Conservation (phyloP, 1,140 invertebrate genomes). For the Macrostomum lignano region DNA sequence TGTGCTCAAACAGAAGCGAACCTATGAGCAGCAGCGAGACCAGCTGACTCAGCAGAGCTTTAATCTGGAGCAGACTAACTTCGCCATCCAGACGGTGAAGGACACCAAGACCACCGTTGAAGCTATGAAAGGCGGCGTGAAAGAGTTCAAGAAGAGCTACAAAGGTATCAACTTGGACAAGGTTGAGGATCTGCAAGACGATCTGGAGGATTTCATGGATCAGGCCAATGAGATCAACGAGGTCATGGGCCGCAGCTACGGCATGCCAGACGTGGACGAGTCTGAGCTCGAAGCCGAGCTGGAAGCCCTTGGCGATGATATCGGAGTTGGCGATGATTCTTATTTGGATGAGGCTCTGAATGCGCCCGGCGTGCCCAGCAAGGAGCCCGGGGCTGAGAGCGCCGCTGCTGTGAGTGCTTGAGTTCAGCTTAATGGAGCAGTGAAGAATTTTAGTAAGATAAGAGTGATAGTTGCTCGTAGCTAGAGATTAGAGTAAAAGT, state of each 20-base stretch:
- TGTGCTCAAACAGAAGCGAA: conserved; percentile 81
- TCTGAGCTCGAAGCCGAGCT: conserved; percentile 86
- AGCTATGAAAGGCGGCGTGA: conserved; percentile 87
- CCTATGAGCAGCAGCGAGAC: conserved; percentile 74
- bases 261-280: conserved; percentile 88
- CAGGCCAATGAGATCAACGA: conserved; percentile 94
- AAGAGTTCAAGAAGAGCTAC: conserved; percentile 93
- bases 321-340: no score
- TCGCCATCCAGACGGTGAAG: conserved; percentile 82
- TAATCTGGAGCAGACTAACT: conserved; percentile 99
- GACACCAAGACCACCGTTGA: conserved; percentile 79
- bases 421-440: no score
- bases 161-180: conserved; percentile 90
- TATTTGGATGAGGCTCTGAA: no score
- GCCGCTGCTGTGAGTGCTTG: no score
- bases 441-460: no score
- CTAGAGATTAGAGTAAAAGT: no score
- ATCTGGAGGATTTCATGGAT: conserved; percentile 83
- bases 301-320: conserved; percentile 18
- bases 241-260: conserved; percentile 68
- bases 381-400: no score
- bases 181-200: conserved; percentile 78
- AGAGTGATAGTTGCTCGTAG: no score
- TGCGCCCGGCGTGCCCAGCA: no score
- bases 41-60: conserved; percentile 76